Base-by-base conservation (phyloP, 2,888 invertebrate genomes). In the Caenorhabditis sp. region DNA sequence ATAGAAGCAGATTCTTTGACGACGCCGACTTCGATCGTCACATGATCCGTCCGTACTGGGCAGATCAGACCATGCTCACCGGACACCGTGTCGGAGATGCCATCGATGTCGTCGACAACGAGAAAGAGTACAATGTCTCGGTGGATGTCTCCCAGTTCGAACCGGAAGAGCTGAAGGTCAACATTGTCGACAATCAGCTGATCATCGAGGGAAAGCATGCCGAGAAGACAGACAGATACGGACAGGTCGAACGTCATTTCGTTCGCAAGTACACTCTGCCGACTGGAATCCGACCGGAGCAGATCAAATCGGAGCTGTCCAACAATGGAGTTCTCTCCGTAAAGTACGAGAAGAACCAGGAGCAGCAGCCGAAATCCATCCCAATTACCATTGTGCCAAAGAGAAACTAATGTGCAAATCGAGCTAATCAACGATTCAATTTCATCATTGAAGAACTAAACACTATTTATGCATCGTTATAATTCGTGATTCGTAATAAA, bases 161-260 rank as follows among this genome's bases (percentile, higher is more conserved):
- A 40, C 89, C 89, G 5, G 88, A 88, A 60, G 89, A 89, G 62
- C 69, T 89, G 70, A 89, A 89, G 71, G 89, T 86, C 44, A 89
- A 88, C 70, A 86, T 89, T 37, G 84, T 86, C 37, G 89, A 89
- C 55, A 84, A 87, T 44, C 84, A 88, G 62, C 62, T 89, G 28
- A 85, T 89, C 18, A 83, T 89, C 51, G 89, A 89, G 62, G 89
- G 85, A 68, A 85, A 85, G 62, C 89, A 89, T 60, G 87, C 82
- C n/a, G 87, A 88, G 79, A 87, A 87, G 71, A 77, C 77, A 22
- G 89, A 89, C 69, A 83, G 85, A 47, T 88, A 83, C 69, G 89
- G 89, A 76, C 76, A 80, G 65, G 88, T 88, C 51, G 87, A 87
- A 58, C 87, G 89, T 60, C 78, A 83, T 50, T 89, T 89, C 56